Percentiles rank a stretch among this genome's conserved stretches.
Conservation (phyloP, 2,797 vertebrate species). For the Cichlasoma orientale region DNA sequence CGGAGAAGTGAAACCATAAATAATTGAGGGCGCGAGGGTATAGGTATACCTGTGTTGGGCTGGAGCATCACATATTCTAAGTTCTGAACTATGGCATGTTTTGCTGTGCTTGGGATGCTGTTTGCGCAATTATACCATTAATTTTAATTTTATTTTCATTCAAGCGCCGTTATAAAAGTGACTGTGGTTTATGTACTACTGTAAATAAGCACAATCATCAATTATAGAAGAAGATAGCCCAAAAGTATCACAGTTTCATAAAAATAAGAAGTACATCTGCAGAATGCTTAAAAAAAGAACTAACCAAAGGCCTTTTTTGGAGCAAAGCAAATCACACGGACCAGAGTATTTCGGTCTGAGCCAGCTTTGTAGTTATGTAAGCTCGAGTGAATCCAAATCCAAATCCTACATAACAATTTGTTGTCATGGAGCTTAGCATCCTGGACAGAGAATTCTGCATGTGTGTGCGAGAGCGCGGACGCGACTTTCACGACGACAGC, state of each 20-base stretch:
- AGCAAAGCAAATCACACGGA: constrained; percentile 32
- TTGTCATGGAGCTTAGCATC: constrained; percentile 58
- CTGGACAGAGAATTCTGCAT: constrained; percentile 9
- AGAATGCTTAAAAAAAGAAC: not conserved
- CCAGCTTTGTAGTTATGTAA: constrained; percentile 48
- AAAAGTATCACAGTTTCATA: not conserved
- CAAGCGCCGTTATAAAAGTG: constrained; percentile 5
- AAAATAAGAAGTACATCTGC: not conserved
- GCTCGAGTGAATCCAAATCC: constrained; percentile 53
- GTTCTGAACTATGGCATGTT: not conserved
- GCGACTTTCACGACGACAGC: constrained; percentile 8
- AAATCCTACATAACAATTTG: constrained; percentile 59
- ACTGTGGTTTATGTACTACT: constrained; percentile 12
- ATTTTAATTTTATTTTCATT: not conserved
- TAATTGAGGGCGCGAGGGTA: constrained; percentile 60
- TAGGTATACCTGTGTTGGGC: constrained; percentile 39
- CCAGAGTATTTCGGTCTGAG: constrained; percentile 33
- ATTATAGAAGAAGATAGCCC: constrained; percentile 4
- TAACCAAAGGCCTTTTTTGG: constrained; percentile 1
- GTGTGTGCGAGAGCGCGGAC: not conserved
- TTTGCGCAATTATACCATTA: not conserved
- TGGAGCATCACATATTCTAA: constrained; percentile 23
- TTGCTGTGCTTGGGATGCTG: not conserved
- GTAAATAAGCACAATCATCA: not conserved
- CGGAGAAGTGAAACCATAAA: constrained; percentile 57